Percentiles rank a stretch among this genome's conserved stretches.
Conservation (phyloP, 2,888 invertebrate species). For the Thera britannica region DNA sequence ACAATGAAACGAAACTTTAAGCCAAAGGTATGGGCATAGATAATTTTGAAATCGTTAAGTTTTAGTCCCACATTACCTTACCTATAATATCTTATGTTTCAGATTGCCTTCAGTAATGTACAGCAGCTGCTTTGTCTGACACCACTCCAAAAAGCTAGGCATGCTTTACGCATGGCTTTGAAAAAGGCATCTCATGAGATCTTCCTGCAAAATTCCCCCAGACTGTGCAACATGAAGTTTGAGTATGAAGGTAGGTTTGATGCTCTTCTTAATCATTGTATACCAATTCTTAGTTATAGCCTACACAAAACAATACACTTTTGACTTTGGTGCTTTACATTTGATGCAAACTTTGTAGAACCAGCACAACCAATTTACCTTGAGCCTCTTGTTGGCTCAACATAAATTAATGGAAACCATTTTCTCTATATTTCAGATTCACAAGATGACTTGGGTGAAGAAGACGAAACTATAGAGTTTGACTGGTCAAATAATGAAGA, state of each 20-base stretch:
- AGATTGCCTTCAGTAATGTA: slow-evolving; percentile 56
- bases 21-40: slow-evolving; percentile 56
- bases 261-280: too few relatives aligned
- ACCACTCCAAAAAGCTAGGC: slow-evolving; percentile 78
- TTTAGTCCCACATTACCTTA: background rate
- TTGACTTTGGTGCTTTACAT: too few relatives aligned
- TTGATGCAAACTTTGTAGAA: too few relatives aligned
- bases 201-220: slow-evolving; percentile 61
- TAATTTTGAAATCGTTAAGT: background rate
- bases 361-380: too few relatives aligned
- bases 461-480: slow-evolving; percentile 68
- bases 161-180: slow-evolving; percentile 69
- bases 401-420: background rate
- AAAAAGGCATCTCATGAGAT: slow-evolving; percentile 74
- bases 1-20: slow-evolving; percentile 71
- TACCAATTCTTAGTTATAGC: too few relatives aligned
- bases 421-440: slow-evolving; percentile 52
- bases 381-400: too few relatives aligned
- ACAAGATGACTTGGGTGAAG: slow-evolving; percentile 66
- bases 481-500: slow-evolving; percentile 64
- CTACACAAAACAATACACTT: too few relatives aligned
- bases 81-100: slow-evolving; percentile 24
- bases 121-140: slow-evolving; percentile 66
- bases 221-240: slow-evolving; percentile 55
- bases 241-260: slow-evolving; percentile 57